phyloP scores from a whole-genome alignment of 1,140 invertebrate genomes.

The Formica exsecta region DNA sequence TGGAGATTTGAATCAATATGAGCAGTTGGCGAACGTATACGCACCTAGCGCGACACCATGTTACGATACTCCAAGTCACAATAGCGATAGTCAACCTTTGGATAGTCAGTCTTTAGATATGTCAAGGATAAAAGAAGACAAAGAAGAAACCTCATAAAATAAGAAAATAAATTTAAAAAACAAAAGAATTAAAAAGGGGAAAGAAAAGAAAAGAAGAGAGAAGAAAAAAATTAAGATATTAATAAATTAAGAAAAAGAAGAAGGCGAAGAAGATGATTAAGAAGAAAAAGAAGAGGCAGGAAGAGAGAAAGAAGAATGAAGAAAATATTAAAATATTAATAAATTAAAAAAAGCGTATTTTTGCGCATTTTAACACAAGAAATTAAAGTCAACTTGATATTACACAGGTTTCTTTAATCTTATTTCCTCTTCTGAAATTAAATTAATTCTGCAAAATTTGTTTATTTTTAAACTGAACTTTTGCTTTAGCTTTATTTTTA shows the following conservation, averaged over 20 bases:
- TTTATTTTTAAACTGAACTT: not conserved
- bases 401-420: conserved; percentile 2
- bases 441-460: not conserved
- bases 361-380: not conserved
- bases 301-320: not conserved
- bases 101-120: conserved; percentile 27
- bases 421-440: not conserved
- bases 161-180: not conserved
- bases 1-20: conserved; percentile 82
- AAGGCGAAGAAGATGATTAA: not conserved
- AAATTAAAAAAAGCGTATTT: conserved; percentile 19
- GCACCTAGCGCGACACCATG: conserved; percentile 87
- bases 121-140: not conserved
- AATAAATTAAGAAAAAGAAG: conserved; percentile 7
- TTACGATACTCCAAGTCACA: conserved; percentile 85
- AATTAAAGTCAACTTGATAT: conserved; percentile 33
- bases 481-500: conserved; percentile 19
- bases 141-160: conserved; percentile 54
- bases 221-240: conserved; percentile 10
- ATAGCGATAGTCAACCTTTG: conserved; percentile 74
- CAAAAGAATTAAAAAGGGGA: not conserved
- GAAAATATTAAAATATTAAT: conserved; percentile 26
- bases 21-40: conserved; percentile 87
- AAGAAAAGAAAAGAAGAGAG: not conserved
- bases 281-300: not conserved